phyloP scores from a whole-genome alignment of 2,888 invertebrate species.

The Mantis religiosa region DNA sequence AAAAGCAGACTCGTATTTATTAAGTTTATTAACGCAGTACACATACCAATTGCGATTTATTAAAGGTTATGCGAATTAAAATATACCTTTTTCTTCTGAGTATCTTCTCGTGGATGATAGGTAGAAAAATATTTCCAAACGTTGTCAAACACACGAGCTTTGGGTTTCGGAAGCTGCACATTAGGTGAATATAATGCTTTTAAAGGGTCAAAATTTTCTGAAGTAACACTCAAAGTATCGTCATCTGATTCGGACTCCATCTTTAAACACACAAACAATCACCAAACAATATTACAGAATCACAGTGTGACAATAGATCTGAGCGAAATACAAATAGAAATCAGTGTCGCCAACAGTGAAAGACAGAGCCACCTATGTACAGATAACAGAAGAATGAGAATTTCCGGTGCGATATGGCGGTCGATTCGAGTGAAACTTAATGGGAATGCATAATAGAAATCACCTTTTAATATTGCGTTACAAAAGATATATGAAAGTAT shows the following conservation, averaged over 20 bases:
- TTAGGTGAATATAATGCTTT: conserved; percentile 62
- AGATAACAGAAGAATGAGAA: too few relatives aligned
- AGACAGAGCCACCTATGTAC: too few relatives aligned
- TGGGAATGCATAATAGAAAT: neutral
- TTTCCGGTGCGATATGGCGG: too few relatives aligned
- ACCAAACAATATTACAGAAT: too few relatives aligned
- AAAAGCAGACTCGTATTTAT: too few relatives aligned
- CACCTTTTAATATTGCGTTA: neutral
- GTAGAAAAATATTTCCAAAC: conserved; percentile 51
- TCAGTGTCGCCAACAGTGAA: neutral
- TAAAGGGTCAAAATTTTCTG: conserved; percentile 62
- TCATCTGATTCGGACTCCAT: neutral
- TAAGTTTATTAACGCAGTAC: neutral
- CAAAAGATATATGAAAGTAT: neutral
- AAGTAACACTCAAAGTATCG: conserved; percentile 53
- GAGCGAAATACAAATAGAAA: neutral
- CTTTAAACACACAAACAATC: neutral
- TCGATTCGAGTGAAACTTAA: neutral
- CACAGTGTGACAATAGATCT: too few relatives aligned
- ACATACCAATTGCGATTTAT: neutral
- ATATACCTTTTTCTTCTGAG: neutral
- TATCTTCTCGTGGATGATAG: neutral
- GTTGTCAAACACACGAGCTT: conserved; percentile 65
- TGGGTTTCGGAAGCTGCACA: conserved; percentile 51
- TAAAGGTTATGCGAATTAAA: neutral